Evolutionary conservation across 2,113 vertebrate species (phyloP).

Genomic region (Nipponia nippon): DNA sequence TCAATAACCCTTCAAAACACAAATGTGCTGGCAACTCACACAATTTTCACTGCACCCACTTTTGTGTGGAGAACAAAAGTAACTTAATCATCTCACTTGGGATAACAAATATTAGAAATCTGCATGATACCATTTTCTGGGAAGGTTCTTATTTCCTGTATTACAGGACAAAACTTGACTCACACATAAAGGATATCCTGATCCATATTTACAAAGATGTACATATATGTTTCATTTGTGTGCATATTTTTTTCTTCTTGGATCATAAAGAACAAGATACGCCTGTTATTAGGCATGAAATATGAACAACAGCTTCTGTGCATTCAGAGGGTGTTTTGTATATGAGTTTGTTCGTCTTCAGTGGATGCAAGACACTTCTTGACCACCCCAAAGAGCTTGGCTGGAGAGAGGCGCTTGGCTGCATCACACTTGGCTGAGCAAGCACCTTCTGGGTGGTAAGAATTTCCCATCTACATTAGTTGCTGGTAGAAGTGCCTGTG

Average conservation of each 20-base stretch:
- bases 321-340: neutral
- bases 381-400: neutral
- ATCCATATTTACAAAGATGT: neutral
- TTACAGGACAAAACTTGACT: neutral
- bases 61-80: slow-evolving; percentile 34
- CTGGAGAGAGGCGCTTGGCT: neutral
- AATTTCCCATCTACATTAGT: neutral
- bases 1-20: slow-evolving; percentile 58
- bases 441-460: neutral
- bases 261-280: neutral
- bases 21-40: slow-evolving; percentile 19
- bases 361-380: neutral
- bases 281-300: neutral
- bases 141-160: neutral
- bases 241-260: neutral
- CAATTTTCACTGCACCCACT: slow-evolving; percentile 40
- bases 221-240: neutral
- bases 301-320: neutral
- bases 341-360: neutral
- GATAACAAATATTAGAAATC: slow-evolving; percentile 21
- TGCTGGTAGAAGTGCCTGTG: neutral
- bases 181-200: neutral
- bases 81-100: slow-evolving; percentile 27
- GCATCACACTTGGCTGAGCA: neutral
- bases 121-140: neutral